Evolutionary conservation across 2,113 vertebrate species (phyloP).

Genomic region (Drymodes brunneopygia): DNA sequence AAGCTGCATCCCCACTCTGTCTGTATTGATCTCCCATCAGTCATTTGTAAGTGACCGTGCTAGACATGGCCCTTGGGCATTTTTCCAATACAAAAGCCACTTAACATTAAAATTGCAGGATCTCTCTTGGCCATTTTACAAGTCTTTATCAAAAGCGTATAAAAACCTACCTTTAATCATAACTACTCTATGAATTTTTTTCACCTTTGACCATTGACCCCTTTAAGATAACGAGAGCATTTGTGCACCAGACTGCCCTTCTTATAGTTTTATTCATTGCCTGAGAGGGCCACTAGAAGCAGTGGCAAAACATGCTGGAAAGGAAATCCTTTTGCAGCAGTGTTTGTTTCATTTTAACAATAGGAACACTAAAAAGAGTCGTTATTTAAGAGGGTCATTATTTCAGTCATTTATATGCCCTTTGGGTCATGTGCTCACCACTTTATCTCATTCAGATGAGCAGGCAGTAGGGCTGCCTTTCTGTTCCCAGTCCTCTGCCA

Average conservation of each 20-base stretch:
- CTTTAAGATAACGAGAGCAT: background rate
- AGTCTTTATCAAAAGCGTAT: constrained; percentile 58
- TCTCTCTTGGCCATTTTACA: constrained; percentile 53
- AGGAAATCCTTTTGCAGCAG: background rate
- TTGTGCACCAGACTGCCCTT: background rate
- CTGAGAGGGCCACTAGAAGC: background rate
- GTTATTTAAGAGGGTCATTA: background rate
- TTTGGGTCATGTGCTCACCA: background rate
- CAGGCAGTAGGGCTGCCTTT: background rate
- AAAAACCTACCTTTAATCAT: constrained; percentile 50
- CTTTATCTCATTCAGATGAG: background rate
- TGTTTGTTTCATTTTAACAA: background rate
- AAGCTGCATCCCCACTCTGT: constrained; percentile 77
- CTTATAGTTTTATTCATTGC: background rate
- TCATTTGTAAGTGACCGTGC: constrained; percentile 82
- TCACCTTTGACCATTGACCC: constrained; percentile 42
- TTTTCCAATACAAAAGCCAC: constrained; percentile 83
- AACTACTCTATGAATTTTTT: constrained; percentile 49
- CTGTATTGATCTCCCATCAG: constrained; percentile 83
- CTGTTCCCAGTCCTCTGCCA: background rate
- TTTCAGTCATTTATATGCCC: background rate
- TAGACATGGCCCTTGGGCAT: constrained; percentile 80
- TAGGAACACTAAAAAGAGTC: background rate
- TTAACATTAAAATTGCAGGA: constrained; percentile 82
- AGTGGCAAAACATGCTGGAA: background rate